phyloP scores from a whole-genome alignment of 2,888 invertebrate species.

The Tipula confusa region DNA sequence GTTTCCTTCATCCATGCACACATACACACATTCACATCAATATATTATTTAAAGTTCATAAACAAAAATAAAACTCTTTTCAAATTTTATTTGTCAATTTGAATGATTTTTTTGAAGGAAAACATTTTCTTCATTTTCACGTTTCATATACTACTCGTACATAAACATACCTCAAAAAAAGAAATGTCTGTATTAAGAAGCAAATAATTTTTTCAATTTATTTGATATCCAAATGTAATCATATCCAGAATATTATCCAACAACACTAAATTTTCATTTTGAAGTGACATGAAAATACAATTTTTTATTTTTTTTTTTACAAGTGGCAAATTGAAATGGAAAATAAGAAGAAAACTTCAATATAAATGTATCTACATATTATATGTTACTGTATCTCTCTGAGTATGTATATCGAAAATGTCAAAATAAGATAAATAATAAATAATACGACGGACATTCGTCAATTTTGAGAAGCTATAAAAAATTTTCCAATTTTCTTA shows the following conservation, averaged over 20 bases:
- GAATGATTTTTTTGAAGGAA: background rate
- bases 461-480: background rate
- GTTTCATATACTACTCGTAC: background rate
- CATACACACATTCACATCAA: background rate
- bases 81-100: conserved; percentile 12
- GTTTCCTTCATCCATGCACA: background rate
- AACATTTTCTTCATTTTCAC: background rate
- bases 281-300: background rate
- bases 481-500: background rate
- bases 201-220: background rate
- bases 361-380: no score
- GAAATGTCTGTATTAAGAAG: background rate
- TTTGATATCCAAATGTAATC: conserved; percentile 20
- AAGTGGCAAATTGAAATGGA: background rate
- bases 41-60: background rate
- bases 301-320: no score
- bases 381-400: background rate
- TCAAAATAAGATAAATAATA: conserved; percentile 25
- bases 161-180: background rate
- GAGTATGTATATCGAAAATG: background rate
- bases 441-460: conserved; percentile 25
- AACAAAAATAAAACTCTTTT: background rate
- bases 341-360: no score
- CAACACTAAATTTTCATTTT: background rate
- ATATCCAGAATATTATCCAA: background rate